Base-by-base conservation (phyloP, 1,140 invertebrate genomes). In the Drosophila pallidifrons region DNA sequence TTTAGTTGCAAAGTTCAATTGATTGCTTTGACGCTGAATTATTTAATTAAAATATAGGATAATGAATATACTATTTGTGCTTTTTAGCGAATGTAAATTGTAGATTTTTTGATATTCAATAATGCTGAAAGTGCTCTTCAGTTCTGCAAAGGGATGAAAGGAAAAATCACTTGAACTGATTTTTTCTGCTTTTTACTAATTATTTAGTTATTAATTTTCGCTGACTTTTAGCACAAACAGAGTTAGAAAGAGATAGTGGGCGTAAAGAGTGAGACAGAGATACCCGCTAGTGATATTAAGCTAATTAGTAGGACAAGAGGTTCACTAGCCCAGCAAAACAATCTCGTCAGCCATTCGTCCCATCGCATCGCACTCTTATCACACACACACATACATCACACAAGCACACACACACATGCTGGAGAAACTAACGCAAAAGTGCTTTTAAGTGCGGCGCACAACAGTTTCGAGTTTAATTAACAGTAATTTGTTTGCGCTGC, bases 391-490 rank as follows among this genome's bases (percentile, higher is more conserved):
- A 43, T 13, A 55, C 25, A 45, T 7, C 38, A 52, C 28, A 55
- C 35, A 60, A 25, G 65, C 32, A 43, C 45, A 54, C 49, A 32
- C 15, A 32, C 30, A 32, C 35, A 38, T 8, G 10, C 10, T 7
- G 16, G 2, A 16, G 6, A n/a, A 52, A 46, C 32, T 73, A 67
- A 60, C 70, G 57, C 67, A 64, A 74, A 69, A 77, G 69, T 68
- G 64, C 69, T 68, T 79, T 79, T 63, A 69, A 79, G 63, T 74
- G 64, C 54, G 75, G 74, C 77, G 59, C 77, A 79, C 75, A 79
- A 81, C 79, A 75, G 75, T 75, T 81, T 81, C 79, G 72, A 81
- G 76, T 81, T 81, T 81, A 81, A 81, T 81, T 81, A 81, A 81
- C 79, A 79, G 65, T 78, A 81, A 81, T 81, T 81, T 81, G 79